Evolutionary conservation across 2,888 invertebrate species (phyloP).

Genomic region (Leptopilina syphax): DNA sequence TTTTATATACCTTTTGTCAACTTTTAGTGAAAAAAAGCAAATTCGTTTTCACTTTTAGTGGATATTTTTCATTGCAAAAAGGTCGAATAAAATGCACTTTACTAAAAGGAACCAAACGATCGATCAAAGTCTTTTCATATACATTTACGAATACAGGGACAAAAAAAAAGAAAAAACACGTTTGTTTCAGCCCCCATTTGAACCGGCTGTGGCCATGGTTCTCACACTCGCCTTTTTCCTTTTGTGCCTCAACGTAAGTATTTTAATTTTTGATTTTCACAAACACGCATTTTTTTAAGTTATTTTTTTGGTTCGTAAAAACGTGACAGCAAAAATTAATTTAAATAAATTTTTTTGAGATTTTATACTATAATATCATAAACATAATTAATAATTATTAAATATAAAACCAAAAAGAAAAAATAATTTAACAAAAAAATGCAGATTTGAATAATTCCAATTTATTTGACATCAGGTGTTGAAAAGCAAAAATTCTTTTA

Average conservation of each 20-base stretch:
- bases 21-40: background rate
- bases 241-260: conserved; percentile 87
- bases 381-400: too few relatives aligned
- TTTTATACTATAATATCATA: too few relatives aligned
- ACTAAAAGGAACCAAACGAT: conserved; percentile 4
- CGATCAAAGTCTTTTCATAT: conserved; percentile 4
- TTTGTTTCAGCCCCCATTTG: conserved; percentile 83
- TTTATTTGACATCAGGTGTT: background rate
- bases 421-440: too few relatives aligned
- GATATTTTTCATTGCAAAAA: conserved; percentile 2
- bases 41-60: background rate
- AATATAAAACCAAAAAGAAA: too few relatives aligned
- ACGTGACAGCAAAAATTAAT: too few relatives aligned
- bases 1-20: background rate
- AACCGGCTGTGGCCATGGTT: conserved; percentile 86
- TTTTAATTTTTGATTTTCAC: background rate
- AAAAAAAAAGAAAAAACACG: background rate
- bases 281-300: background rate
- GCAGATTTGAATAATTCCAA: background rate
- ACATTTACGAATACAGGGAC: background rate
- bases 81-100: conserved; percentile 13
- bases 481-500: background rate
- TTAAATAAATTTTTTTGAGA: too few relatives aligned
- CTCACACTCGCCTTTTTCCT: conserved; percentile 89
- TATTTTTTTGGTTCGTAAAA: background rate